Evolutionary conservation across 2,113 vertebrate species (phyloP).

Genomic region (Muntiacus muntjak): DNA sequence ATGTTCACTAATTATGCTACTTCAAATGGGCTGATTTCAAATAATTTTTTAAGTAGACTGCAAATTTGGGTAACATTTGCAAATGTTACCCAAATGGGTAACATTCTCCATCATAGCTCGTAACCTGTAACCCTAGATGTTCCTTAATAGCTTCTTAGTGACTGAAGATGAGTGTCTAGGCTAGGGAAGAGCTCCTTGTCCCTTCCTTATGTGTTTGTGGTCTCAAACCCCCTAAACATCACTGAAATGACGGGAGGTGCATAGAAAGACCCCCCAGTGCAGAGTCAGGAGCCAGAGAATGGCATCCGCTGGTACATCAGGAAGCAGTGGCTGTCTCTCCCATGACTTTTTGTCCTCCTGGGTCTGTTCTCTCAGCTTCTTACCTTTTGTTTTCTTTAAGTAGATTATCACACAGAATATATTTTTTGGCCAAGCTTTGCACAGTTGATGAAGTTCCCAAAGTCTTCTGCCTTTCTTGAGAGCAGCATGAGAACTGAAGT

Average conservation of each 20-base stretch:
- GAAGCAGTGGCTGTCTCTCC: background rate
- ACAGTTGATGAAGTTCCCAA: background rate
- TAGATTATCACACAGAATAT: background rate
- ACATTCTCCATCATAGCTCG: background rate
- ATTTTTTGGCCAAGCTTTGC: background rate
- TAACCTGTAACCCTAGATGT: background rate
- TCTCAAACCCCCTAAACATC: background rate
- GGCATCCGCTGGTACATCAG: accelerated
- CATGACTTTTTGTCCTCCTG: background rate
- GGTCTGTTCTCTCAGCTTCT: background rate
- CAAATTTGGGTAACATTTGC: background rate
- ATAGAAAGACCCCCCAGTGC: background rate
- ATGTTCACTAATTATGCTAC: background rate
- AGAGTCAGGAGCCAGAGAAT: accelerated
- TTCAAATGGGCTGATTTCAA: background rate
- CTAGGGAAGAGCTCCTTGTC: background rate
- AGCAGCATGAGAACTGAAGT: background rate
- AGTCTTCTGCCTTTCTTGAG: conserved; percentile 2
- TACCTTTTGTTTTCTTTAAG: background rate
- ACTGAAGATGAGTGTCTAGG: background rate
- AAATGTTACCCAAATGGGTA: no score
- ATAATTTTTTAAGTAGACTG: background rate
- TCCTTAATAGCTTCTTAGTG: background rate
- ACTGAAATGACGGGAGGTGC: background rate
- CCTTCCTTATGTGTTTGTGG: background rate